Evolutionary conservation across 2,113 vertebrate genomes (phyloP).

Genomic region (Catharus bicknelli): DNA sequence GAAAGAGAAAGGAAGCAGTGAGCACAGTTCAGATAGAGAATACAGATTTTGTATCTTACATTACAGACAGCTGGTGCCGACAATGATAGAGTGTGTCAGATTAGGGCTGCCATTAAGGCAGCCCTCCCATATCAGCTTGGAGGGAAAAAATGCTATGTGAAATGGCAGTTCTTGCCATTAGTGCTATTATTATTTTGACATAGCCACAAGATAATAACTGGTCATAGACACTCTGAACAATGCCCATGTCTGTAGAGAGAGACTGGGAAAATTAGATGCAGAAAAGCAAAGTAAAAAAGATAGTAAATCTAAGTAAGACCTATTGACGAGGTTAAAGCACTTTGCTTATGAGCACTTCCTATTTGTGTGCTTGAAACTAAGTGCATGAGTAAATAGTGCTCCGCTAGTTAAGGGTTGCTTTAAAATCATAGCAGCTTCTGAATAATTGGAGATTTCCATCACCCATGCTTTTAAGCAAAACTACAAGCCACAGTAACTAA

Average conservation of each 20-base stretch:
- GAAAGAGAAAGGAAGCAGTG: neutral
- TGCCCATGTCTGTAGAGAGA: neutral
- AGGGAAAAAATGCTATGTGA: neutral
- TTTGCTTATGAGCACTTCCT: neutral
- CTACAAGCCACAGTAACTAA: slow-evolving; percentile 45
- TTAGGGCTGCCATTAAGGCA: neutral
- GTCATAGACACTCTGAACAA: neutral
- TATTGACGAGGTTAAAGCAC: neutral
- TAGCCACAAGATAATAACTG: neutral
- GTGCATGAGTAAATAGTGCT: neutral
- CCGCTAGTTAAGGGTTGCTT: neutral
- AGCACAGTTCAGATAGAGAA: neutral
- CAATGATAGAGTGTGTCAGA: neutral
- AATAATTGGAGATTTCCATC: slow-evolving; percentile 4
- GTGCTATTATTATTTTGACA: neutral
- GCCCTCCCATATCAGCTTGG: neutral
- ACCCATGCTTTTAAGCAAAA: slow-evolving; percentile 72
- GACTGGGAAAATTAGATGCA: neutral
- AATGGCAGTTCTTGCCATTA: neutral
- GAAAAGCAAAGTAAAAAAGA: neutral
- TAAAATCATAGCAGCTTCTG: neutral
- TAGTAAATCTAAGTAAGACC: neutral
- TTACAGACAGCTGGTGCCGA: neutral
- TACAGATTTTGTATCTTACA: neutral
- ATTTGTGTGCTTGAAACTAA: neutral